A percentile compares a stretch with the other conserved stretches of the same genome.
phyloP scores from a whole-genome alignment of 1,140 invertebrate genomes.

The Drosophila santomea region DNA sequence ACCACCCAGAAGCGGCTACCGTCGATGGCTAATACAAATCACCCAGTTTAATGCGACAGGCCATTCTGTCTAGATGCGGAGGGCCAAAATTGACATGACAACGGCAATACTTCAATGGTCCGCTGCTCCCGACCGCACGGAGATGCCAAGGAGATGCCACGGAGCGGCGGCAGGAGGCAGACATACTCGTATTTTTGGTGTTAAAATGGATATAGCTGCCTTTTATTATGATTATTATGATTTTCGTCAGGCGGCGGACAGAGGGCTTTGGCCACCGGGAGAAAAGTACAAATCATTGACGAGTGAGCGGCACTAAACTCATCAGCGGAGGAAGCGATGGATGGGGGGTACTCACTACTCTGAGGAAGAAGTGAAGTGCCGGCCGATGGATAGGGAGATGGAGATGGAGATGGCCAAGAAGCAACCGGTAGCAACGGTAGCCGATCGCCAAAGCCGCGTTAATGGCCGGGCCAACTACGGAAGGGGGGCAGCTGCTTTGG shows the following conservation, averaged over 20 bases:
- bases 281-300: constrained; percentile 78
- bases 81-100: constrained; percentile 72
- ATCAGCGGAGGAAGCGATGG: constrained; percentile 60
- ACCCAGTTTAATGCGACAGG: constrained; percentile 77
- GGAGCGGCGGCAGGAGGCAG: constrained; percentile 29
- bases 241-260: constrained; percentile 68
- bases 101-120: constrained; percentile 68
- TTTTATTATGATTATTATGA: constrained; percentile 84
- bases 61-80: constrained; percentile 13
- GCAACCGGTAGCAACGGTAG: constrained; percentile 75
- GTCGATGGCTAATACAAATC: constrained; percentile 78
- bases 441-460: constrained; percentile 63
- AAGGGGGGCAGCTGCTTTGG: neutral
- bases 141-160: neutral
- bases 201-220: constrained; percentile 82
- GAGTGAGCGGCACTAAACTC: constrained; percentile 73
- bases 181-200: constrained; percentile 74
- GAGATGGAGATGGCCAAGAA: constrained; percentile 22
- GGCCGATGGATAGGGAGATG: constrained; percentile 4
- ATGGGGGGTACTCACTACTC: neutral
- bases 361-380: constrained; percentile 32
- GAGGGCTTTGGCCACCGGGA: constrained; percentile 13
- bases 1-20: constrained; percentile 66
- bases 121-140: constrained; percentile 7
- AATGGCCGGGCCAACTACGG: constrained; percentile 64